Percentiles rank a stretch among this genome's conserved stretches.
Evolutionary conservation across 64 coral and sea anemone genomes (phyloP).

Genomic region (Hydrozoanthus tunicans): DNA sequence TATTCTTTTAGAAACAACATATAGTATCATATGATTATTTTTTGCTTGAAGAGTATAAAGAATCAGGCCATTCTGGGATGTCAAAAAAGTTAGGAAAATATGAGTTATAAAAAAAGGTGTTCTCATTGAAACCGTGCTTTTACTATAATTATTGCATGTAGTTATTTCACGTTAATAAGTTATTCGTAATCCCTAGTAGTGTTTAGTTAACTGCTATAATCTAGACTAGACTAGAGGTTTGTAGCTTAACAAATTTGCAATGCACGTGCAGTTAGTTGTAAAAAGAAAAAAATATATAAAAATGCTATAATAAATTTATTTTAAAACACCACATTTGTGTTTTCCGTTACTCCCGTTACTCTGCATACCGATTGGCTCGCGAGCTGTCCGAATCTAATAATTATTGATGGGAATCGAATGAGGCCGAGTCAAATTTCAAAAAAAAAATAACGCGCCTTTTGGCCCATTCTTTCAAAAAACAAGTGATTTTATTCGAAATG

Average conservation of each 20-base stretch:
- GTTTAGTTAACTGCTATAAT: neutral
- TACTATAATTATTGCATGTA: neutral
- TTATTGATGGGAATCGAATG: no score
- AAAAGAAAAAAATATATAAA: constrained; percentile 33
- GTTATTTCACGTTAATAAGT: constrained; percentile 21
- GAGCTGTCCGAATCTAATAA: no score
- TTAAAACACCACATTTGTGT: constrained; percentile 32
- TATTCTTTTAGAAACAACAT: constrained; percentile 3
- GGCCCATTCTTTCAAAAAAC: no score
- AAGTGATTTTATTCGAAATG: no score
- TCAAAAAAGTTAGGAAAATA: constrained; percentile 1
- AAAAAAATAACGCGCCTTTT: no score
- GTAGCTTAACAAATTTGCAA: constrained; percentile 37
- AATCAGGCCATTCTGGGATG: constrained; percentile 10
- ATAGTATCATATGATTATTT: constrained; percentile 37
- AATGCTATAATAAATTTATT: constrained; percentile 57
- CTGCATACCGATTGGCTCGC: no score
- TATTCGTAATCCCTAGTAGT: constrained; percentile 21
- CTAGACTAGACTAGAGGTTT: neutral
- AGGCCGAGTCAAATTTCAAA: no score
- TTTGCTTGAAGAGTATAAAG: neutral
- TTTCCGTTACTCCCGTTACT: no score
- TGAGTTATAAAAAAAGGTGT: neutral
- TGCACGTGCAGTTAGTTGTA: constrained; percentile 39
- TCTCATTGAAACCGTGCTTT: neutral